Conservation (phyloP, 2,888 invertebrate species). For the Chrysomela aeneicollis region DNA sequence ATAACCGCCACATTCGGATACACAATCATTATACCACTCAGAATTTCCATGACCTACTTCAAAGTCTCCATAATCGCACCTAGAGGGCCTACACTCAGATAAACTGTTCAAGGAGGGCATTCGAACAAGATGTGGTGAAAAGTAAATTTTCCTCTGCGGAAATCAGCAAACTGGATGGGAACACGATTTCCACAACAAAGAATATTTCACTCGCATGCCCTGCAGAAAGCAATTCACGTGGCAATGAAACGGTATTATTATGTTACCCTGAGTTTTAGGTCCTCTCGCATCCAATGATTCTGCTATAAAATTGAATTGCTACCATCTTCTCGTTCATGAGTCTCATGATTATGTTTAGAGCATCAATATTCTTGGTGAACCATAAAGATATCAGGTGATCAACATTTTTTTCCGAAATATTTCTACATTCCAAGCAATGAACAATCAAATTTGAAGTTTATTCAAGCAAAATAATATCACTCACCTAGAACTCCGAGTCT, state of each 20-base stretch:
- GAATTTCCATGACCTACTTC: conserved; percentile 30
- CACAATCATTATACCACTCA: background rate
- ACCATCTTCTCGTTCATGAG: no score
- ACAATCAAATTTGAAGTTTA: no score
- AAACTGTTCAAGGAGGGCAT: conserved; percentile 40
- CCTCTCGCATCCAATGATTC: background rate
- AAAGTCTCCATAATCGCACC: conserved; percentile 37
- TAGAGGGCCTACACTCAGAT: conserved; percentile 37
- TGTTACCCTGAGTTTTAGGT: no score
- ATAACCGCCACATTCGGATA: background rate
- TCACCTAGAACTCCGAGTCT: conserved; percentile 84
- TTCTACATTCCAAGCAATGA: no score
- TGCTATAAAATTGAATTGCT: no score
- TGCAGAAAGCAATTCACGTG: background rate
- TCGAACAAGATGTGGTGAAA: conserved; percentile 27
- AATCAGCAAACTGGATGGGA: conserved; percentile 55
- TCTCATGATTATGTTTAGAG: no score
- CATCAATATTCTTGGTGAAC: no score
- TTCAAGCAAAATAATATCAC: no score
- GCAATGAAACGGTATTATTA: conserved; percentile 44
- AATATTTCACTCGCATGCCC: conserved; percentile 42
- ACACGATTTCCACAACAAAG: conserved; percentile 55
- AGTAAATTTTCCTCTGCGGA: conserved; percentile 59
- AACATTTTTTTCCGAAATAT: no score
- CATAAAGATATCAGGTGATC: no score